Evolutionary conservation across 1,140 invertebrate genomes (phyloP).

Genomic region (Bathynomus jamesi): DNA sequence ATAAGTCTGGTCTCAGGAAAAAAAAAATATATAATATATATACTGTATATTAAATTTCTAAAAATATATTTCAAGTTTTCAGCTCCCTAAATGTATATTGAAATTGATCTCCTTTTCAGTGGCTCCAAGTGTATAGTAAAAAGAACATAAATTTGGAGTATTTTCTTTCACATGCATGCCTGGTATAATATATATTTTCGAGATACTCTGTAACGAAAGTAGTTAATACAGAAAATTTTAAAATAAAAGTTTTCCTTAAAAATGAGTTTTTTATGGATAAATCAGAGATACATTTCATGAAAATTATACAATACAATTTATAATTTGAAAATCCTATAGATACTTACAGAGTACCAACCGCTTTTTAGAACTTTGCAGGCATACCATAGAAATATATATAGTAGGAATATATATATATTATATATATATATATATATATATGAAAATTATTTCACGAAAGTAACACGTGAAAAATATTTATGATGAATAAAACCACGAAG

Average conservation of each 20-base stretch:
- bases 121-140: too few species aligned
- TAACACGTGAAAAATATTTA: too few species aligned
- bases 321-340: neutral
- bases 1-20: too few species aligned
- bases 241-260: neutral
- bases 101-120: too few species aligned
- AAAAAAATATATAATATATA: too few species aligned
- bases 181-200: neutral
- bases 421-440: slow-evolving; percentile 18
- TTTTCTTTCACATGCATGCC: too few species aligned
- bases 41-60: too few species aligned
- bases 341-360: neutral
- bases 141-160: too few species aligned
- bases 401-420: slow-evolving; percentile 12
- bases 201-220: neutral
- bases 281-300: neutral
- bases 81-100: too few species aligned
- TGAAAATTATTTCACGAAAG: too few species aligned
- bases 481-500: too few species aligned
- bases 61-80: too few species aligned
- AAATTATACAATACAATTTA: neutral
- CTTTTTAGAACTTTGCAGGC: neutral
- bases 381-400: neutral
- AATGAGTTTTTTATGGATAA: neutral
- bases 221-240: neutral